Conservation (phyloP, 1,140 invertebrate genomes). For the Drosophila parvula region DNA sequence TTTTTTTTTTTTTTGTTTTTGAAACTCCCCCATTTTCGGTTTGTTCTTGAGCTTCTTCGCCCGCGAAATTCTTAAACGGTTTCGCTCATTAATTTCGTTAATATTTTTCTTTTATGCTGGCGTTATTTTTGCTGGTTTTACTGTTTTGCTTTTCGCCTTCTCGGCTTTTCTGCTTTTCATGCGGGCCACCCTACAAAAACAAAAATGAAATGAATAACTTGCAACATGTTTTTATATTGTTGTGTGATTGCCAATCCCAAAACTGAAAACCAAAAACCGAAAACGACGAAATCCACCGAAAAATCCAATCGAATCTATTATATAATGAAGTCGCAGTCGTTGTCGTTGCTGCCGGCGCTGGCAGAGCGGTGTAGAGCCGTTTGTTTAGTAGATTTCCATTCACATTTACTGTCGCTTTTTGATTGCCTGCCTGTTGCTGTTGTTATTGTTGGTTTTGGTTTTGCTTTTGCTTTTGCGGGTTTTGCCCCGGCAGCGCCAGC, state of each 20-base stretch:
- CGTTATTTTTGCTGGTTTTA: constrained; percentile 6
- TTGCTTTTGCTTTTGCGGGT: constrained; percentile 53
- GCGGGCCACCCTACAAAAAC: constrained; percentile 36
- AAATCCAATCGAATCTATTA: constrained; percentile 79
- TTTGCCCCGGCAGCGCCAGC: constrained; percentile 20
- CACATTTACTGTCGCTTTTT: constrained; percentile 81
- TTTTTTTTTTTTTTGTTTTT: not conserved
- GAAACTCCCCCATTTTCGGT: not conserved
- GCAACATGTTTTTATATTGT: constrained; percentile 36
- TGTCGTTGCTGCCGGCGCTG: constrained; percentile 10
- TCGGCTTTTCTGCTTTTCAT: constrained; percentile 30
- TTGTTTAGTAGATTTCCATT: constrained; percentile 81
- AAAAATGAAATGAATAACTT: constrained; percentile 35
- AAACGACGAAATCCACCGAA: constrained; percentile 38
- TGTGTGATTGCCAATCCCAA: constrained; percentile 53
- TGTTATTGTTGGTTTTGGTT: constrained; percentile 29
- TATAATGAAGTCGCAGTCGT: constrained; percentile 71
- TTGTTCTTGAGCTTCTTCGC: constrained; percentile 6
- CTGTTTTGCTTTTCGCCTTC: constrained; percentile 2
- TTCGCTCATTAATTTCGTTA: constrained; percentile 47
- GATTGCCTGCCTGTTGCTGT: constrained; percentile 51
- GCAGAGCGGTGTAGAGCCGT: constrained; percentile 41
- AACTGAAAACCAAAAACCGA: constrained; percentile 7
- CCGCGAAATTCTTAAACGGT: constrained; percentile 17
- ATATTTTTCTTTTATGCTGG: constrained; percentile 38